Evolutionary conservation across 1,140 invertebrate species (phyloP).

Genomic region (Apis dorsata): DNA sequence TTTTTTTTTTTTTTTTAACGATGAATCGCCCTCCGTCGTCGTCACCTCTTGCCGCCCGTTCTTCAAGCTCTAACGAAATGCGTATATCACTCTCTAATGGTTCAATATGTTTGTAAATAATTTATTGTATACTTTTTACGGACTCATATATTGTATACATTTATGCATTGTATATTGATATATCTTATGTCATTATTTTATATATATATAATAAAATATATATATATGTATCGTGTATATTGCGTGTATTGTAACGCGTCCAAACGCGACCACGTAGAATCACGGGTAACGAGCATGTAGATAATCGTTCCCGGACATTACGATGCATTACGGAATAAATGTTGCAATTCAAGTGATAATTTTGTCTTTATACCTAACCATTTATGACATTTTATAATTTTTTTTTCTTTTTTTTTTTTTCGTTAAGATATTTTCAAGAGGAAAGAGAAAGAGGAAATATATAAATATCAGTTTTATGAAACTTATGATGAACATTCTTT

Average conservation of each 20-base stretch:
- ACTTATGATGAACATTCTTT: too few relatives aligned
- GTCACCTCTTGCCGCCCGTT: conserved; percentile 22
- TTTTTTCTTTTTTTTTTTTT: too few relatives aligned
- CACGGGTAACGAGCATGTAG: conserved; percentile 26
- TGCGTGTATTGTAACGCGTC: conserved; percentile 3
- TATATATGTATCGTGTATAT: conserved; percentile 18
- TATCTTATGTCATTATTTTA: conserved; percentile 33
- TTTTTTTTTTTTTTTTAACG: background rate
- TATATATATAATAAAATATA: conserved; percentile 11
- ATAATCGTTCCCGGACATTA: conserved; percentile 34
- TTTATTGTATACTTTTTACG: conserved; percentile 60
- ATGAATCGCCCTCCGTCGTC: conserved; percentile 18
- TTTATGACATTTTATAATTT: background rate
- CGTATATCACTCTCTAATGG: conserved; percentile 48
- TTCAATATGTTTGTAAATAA: conserved; percentile 66
- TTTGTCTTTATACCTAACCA: background rate
- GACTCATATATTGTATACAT: conserved; percentile 12
- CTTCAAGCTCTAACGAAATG: conserved; percentile 18
- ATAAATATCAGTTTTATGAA: too few relatives aligned
- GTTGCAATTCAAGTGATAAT: conserved; percentile 58
- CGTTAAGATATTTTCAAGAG: too few relatives aligned
- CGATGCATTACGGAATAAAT: conserved; percentile 62
- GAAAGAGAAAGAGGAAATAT: too few relatives aligned
- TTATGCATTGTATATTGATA: conserved; percentile 6
- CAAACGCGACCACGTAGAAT: conserved; percentile 7